Evolutionary conservation across 1,140 invertebrate genomes (phyloP).

Genomic region (Samia ricini): DNA sequence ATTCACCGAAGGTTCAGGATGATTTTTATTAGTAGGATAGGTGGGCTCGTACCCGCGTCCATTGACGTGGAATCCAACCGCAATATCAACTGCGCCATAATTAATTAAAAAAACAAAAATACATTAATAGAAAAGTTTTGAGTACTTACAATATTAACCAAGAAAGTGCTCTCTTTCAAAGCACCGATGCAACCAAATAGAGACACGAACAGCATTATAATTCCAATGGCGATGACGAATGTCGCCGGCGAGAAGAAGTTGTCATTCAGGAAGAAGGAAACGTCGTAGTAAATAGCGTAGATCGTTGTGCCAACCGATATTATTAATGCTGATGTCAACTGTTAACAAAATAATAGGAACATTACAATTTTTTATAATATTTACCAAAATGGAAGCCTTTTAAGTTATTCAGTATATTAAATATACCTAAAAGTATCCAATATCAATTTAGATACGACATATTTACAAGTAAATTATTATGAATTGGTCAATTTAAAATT

Average conservation of each 20-base stretch:
- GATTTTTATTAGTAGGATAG: no score
- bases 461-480: no score
- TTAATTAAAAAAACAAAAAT: constrained; percentile 80
- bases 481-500: no score
- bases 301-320: constrained; percentile 89
- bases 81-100: no score
- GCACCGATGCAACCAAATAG: constrained; percentile 91
- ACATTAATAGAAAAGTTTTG: background rate
- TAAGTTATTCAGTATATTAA: background rate
- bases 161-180: constrained; percentile 88
- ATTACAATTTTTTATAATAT: no score
- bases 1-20: no score
- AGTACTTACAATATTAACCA: constrained; percentile 86
- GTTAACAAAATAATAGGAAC: constrained; percentile 33
- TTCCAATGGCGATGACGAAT: constrained; percentile 86
- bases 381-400: no score
- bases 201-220: constrained; percentile 87
- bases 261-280: constrained; percentile 83
- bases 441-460: no score
- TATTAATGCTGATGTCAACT: constrained; percentile 86
- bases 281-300: constrained; percentile 85
- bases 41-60: no score
- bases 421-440: background rate
- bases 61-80: no score
- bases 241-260: constrained; percentile 85